These are phyloP conservation scores for Phataginus tetradactyla DNA, from an alignment of 2,797 vertebrate genomes.

Conservation along the genomic window DNA sequence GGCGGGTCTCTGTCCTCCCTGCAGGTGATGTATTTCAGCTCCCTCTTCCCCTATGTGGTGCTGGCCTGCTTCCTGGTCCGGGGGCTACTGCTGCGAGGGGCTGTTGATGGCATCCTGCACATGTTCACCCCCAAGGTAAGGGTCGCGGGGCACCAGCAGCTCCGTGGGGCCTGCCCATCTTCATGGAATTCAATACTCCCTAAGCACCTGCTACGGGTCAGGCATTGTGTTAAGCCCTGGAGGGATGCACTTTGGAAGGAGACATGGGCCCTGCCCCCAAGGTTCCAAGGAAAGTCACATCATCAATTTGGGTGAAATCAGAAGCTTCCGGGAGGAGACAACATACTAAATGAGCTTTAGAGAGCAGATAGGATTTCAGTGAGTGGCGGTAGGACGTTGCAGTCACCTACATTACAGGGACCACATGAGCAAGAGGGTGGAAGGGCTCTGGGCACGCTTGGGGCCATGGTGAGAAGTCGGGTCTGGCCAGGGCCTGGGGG, in stretches of 20 bases:
- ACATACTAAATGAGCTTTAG: neutral
- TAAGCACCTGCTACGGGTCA: neutral
- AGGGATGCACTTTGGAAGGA: neutral
- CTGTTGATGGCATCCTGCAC: conserved; percentile 95
- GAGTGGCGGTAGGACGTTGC: neutral
- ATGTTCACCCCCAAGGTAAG: conserved; percentile 98
- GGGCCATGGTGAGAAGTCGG: neutral
- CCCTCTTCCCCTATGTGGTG: conserved; percentile 96
- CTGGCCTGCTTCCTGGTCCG: conserved; percentile 96
- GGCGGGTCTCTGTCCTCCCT: neutral
- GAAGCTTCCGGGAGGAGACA: neutral
- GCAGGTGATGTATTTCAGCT: conserved; percentile 99
- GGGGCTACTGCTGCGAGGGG: conserved; percentile 93
- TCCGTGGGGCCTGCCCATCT: neutral
- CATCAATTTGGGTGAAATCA: neutral
- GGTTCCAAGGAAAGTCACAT: neutral
- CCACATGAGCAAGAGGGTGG: neutral
- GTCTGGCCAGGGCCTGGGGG: neutral
- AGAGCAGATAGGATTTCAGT: neutral
- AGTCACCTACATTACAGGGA: neutral
- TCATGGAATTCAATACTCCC: accelerated
- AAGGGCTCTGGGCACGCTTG: neutral
- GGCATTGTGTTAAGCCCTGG: neutral
- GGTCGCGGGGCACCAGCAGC: accelerated
- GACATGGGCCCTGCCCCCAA: neutral